Percentiles rank a stretch among this genome's conserved stretches.
These are phyloP conservation scores for Pomatostomus ruficeps DNA, from an alignment of 2,113 vertebrate genomes.

Conservation along the genomic window DNA sequence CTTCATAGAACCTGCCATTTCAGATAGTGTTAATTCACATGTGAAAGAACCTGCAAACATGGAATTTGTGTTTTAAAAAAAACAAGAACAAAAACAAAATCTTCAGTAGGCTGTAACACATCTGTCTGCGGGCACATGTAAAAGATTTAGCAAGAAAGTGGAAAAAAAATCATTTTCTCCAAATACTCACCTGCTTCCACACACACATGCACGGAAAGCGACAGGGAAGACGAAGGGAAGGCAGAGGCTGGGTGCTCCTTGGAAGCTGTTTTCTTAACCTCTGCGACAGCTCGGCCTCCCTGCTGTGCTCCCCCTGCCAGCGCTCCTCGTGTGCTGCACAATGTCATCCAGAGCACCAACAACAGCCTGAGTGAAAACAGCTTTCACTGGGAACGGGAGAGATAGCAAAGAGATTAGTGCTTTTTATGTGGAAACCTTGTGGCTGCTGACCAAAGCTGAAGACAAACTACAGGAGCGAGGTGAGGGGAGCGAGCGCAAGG, in stretches of 20 bases:
- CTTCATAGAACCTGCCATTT: not conserved
- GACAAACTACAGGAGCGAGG: not conserved
- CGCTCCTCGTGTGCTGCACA: constrained; percentile 30
- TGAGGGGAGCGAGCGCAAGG: not conserved
- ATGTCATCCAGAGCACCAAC: constrained; percentile 53
- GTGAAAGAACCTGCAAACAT: not conserved
- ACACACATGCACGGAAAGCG: not conserved
- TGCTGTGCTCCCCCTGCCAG: not conserved
- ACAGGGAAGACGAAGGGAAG: not conserved
- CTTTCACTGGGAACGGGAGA: not conserved
- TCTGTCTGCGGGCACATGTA: not conserved
- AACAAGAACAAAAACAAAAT: not conserved
- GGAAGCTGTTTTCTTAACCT: constrained; percentile 68
- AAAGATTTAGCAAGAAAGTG: not conserved
- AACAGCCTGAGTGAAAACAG: constrained; percentile 62
- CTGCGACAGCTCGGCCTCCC: not conserved
- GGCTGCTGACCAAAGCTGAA: constrained; percentile 12
- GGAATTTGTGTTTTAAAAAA: not conserved
- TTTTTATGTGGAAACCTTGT: constrained; percentile 4
- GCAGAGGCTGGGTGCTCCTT: constrained; percentile 23
- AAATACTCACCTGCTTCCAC: not conserved
- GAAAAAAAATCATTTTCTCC: not conserved
- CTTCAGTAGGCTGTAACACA: not conserved
- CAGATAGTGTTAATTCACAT: not conserved
- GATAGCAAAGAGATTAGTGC: constrained; percentile 46